A percentile compares a stretch with the other conserved stretches of the same genome.
These are phyloP conservation scores for Artibeus jamaicensis DNA, from an alignment of 2,797 vertebrate species.

Conservation along the genomic window DNA sequence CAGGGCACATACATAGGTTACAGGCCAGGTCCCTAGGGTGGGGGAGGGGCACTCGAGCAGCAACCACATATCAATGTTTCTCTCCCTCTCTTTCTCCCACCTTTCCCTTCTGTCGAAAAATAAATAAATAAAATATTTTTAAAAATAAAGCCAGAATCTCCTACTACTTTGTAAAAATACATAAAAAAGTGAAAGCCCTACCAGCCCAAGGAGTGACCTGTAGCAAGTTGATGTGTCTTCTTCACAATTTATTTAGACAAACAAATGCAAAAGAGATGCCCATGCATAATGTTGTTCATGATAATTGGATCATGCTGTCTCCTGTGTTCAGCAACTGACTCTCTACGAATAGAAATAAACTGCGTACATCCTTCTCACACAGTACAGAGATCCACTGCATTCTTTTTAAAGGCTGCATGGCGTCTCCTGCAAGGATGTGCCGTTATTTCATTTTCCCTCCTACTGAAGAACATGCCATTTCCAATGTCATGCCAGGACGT, in stretches of 20 bases:
- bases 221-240: background rate
- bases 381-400: background rate
- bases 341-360: background rate
- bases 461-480: background rate
- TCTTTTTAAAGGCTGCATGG: background rate
- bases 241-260: background rate
- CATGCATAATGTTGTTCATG: background rate
- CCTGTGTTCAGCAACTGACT: background rate
- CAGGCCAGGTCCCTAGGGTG: too few species aligned
- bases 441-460: background rate
- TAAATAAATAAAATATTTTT: too few species aligned
- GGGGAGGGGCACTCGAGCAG: too few species aligned
- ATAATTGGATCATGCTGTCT: background rate
- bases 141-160: background rate
- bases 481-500: background rate
- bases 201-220: background rate
- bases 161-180: background rate
- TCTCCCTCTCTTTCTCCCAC: too few species aligned
- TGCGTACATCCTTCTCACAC: background rate
- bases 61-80: too few species aligned
- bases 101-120: too few species aligned
- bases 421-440: background rate
- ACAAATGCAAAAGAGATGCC: background rate
- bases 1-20: too few species aligned
- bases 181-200: constrained; percentile 18